Base-by-base conservation (phyloP, 2,113 vertebrate species). In the Pedionomus torquatus region DNA sequence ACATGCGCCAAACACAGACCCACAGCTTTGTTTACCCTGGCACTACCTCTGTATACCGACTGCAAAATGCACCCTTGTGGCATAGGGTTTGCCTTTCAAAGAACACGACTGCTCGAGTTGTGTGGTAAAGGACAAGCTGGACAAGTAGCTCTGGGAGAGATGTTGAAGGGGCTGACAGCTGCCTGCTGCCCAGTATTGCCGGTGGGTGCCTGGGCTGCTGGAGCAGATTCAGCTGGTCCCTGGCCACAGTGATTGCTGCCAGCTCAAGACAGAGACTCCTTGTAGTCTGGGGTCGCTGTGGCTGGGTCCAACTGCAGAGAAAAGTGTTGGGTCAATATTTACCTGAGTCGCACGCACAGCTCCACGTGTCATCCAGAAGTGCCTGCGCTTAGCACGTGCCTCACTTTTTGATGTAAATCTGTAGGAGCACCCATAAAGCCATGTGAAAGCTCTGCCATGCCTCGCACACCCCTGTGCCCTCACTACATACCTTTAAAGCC, bases 331-430 rank as follows among this genome's bases (percentile, higher is more conserved):
- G 2, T 41, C 51, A 72, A 25, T 52, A n/a, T 51, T 33, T 68
- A 58, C 21, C 41, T 0, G 2, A 68, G 28, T 52, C 57, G 25
- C 57, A 23, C 0, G 2, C 69, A 23, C 8, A 8, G 28, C 80
- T 66, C 69, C 0, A 0, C 43, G 5, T 6, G 52, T 46, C 0
- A 0, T 16, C 51, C 46, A 41, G 66, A 54, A 44, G 46, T 0
- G 0, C 0, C 2, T 4, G 30, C 3, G 0, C 60, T 71, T 2
- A 11, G 16, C 1, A 3, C n/a, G 1, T 41, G 37, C 43, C 58
- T 21, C 9, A n/a, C 6, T 31, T 74, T 33, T 8, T 2, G 4
- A 2, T 0, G 1, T 7, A 25, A 46, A 46, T 8, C 83, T 2
- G 0, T 10, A 11, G 31, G 14, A 54, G 28, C 23, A 15, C 9